Evolutionary conservation across 1,140 invertebrate genomes (phyloP).

Genomic region (Pissodes strobi): DNA sequence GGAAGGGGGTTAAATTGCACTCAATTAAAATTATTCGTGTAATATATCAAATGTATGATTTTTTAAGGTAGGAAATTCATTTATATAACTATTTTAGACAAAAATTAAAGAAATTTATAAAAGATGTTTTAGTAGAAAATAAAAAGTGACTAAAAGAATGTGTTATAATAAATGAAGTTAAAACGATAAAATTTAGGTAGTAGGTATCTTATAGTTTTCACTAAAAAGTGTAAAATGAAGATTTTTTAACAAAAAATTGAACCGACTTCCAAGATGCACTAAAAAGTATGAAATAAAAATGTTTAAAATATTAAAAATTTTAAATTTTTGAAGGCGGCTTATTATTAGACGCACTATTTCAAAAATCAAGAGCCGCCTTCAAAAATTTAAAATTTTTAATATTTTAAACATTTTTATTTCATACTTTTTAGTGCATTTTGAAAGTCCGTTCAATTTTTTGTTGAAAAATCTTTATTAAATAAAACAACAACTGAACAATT

Average conservation of each 20-base stretch:
- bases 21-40: not conserved
- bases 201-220: no score
- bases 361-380: not conserved
- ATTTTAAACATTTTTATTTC: no score
- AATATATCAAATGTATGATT: not conserved
- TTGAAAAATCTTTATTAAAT: not conserved
- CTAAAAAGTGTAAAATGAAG: no score
- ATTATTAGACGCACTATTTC: not conserved
- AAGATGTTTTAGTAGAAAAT: not conserved
- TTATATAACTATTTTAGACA: not conserved
- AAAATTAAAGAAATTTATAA: not conserved
- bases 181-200: not conserved
- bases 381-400: not conserved
- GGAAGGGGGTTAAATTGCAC: not conserved
- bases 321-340: not conserved
- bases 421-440: no score
- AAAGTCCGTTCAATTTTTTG: not conserved
- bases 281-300: not conserved
- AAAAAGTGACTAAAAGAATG: not conserved
- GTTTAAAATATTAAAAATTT: not conserved
- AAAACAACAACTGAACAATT: not conserved
- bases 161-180: not conserved
- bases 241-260: no score
- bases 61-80: not conserved
- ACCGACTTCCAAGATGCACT: no score